Evolutionary conservation across 2,113 vertebrate genomes (phyloP).

Genomic region (Saccopteryx leptura): DNA sequence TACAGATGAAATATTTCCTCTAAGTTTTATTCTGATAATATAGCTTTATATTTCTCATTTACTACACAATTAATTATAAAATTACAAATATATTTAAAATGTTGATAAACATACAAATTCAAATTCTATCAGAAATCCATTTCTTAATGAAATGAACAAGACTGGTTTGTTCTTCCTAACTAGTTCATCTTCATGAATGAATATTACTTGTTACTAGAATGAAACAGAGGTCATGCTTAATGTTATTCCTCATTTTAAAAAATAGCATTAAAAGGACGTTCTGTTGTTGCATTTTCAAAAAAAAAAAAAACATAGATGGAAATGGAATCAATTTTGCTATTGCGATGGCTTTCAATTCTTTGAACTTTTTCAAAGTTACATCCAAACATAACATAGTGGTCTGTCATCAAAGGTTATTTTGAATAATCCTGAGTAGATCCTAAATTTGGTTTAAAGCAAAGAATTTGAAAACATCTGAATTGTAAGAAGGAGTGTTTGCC

Average conservation of each 20-base stretch:
- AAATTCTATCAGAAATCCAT: slow-evolving; percentile 2
- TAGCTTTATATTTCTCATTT: neutral
- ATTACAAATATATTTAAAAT: slow-evolving; percentile 17
- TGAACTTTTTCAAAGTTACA: slow-evolving; percentile 38
- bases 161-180: neutral
- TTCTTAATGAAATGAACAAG: neutral
- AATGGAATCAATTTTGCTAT: neutral
- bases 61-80: neutral
- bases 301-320: neutral
- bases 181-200: neutral
- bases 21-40: neutral
- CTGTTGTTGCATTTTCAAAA: neutral
- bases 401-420: neutral
- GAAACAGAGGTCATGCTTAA: neutral
- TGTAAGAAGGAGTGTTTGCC: neutral
- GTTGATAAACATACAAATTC: neutral
- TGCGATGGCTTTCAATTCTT: neutral
- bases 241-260: neutral
- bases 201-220: neutral
- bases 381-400: neutral
- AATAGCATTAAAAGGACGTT: neutral
- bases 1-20: neutral
- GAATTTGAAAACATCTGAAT: neutral
- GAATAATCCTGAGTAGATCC: neutral
- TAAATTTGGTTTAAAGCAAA: neutral